Evolutionary conservation across 2,797 vertebrate species (phyloP).

Genomic region (Microhierax caerulescens): DNA sequence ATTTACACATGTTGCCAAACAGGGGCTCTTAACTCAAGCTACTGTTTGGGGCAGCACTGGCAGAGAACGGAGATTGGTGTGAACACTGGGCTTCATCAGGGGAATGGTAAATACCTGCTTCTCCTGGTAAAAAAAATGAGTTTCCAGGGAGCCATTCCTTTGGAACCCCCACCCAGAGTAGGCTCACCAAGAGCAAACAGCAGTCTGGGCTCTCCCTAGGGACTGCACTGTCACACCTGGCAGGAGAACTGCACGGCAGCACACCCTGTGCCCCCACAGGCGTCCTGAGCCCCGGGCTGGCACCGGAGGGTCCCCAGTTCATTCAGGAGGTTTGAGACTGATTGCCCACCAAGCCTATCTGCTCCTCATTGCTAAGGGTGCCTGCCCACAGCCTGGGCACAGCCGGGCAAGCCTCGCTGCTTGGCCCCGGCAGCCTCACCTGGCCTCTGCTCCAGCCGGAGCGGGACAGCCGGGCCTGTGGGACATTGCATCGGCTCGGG

Average conservation of each 20-base stretch:
- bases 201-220: neutral
- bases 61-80: neutral
- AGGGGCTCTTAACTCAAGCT: neutral
- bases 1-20: neutral
- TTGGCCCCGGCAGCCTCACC: neutral
- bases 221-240: neutral
- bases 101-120: neutral
- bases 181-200: neutral
- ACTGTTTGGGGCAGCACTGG: neutral
- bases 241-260: neutral
- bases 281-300: neutral
- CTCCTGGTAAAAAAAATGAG: neutral
- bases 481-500: too few relatives aligned
- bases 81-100: neutral
- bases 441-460: neutral
- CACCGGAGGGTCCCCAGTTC: neutral
- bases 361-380: neutral
- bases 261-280: neutral
- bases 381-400: accelerated
- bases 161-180: neutral
- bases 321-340: neutral
- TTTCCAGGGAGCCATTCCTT: neutral
- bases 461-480: neutral
- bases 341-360: neutral
- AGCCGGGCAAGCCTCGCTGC: neutral